Evolutionary conservation across 2,113 vertebrate species (phyloP), one percentile per base, ranked within the genome.

Genomic region (Chionis minor): DNA sequence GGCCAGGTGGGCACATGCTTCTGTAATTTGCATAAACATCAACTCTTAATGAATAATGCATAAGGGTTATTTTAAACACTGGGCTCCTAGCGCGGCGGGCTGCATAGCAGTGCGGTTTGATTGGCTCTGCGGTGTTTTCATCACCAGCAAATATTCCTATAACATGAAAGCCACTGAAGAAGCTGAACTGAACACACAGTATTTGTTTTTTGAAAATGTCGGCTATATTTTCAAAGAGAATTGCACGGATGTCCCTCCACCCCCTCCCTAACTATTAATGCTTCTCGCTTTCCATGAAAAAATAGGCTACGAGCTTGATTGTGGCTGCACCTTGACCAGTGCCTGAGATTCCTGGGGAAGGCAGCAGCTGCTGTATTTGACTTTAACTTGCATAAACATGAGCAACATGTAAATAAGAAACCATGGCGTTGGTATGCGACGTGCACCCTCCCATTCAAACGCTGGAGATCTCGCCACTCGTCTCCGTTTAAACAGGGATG

Each of bases 41-140:
- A 98, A 98, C 87, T 92, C 92, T 71, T 90, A 96, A 98, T 99
- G 98, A 99, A 99, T 99, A 98, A 99, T 99, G 98, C 98, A 99
- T 99, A 95, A 98, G 98, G 81, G 87, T 96, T 98, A 97, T 98
- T 98, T 98, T 98, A 98, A 98, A 98, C 96, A 97, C 96, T 63
- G 92, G 91, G 89, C 75, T 97, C 93, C 83, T 94, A 87, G 91
- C 42, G 33, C 35, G 52, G 94, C 86, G 90, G 88, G 72, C 95
- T 97, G 92, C 96, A 75, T 95, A 90, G 89, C 94, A 95, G 75
- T 6, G 40, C 5, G 14, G 90, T 95, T 97, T 98, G 97, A 98
- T 98, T 98, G 98, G 97, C 86, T 98, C 95, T 88, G 79, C 18
- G 7, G 88, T 62, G 16, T 97, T 98, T 98, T 98, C 96, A 98